These are phyloP conservation scores for roundworm (Caenorhabditis elegans) DNA, from an alignment of 1,140 invertebrate genomes.

Conservation along the genomic window WBcel235 BX284604.4:6630501-6631000, in stretches of 20 bases:
- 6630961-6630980: too few species aligned
- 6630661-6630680: neutral
- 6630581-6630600: conserved; percentile 2
- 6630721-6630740: conserved; percentile 23
- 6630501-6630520: neutral
- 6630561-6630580: neutral
- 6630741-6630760: conserved; percentile 1
- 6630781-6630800: too few species aligned
- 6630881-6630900: conserved; percentile 15
- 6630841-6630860: conserved; percentile 27
- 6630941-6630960: too few species aligned
- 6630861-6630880: neutral
- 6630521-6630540: neutral
- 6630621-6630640: neutral
- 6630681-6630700: conserved; percentile 33
- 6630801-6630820: neutral
- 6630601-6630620: neutral
- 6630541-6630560: neutral
- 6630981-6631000: too few species aligned
- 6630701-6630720: neutral
- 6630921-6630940: too few species aligned
- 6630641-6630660: neutral
- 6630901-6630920: conserved; percentile 8
- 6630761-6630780: conserved; percentile 3
- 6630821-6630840: neutral